Evolutionary conservation across 2,113 vertebrate genomes (phyloP).

Genomic region (Eulemur macaco): DNA sequence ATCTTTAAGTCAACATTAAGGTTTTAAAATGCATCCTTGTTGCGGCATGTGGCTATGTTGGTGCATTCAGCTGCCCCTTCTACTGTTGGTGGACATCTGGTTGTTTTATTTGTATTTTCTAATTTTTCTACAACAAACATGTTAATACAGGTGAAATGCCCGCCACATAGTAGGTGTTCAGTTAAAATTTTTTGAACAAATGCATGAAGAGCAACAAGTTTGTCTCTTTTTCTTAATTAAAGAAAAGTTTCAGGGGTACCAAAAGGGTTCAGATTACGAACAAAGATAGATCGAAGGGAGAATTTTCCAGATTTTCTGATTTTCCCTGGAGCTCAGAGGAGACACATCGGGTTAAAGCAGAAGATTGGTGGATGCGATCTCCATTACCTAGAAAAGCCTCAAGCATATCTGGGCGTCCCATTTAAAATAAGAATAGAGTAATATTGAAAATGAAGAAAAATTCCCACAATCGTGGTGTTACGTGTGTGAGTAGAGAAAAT

Average conservation of each 20-base stretch:
- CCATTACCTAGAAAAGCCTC: constrained; percentile 49
- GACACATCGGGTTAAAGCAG: background rate
- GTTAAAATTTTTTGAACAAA: constrained; percentile 1
- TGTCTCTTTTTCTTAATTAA: background rate
- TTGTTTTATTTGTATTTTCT: background rate
- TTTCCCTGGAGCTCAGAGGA: constrained; percentile 14
- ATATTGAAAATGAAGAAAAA: constrained; percentile 61
- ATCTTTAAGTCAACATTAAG: background rate
- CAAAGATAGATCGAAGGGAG: constrained; percentile 7
- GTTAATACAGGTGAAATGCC: background rate
- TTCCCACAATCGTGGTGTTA: background rate
- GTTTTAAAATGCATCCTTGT: background rate
- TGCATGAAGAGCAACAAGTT: background rate
- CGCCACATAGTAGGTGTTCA: background rate
- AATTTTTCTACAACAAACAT: background rate
- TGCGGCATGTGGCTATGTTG: background rate
- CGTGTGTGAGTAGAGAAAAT: constrained; percentile 14
- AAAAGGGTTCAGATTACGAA: background rate
- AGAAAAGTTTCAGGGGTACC: background rate
- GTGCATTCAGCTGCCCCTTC: background rate
- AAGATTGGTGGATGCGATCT: constrained; percentile 14
- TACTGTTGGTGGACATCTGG: background rate
- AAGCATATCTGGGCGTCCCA: constrained; percentile 19
- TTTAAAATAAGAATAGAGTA: constrained; percentile 34
- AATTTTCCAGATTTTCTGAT: constrained; percentile 37